phyloP scores from a whole-genome alignment of 2,797 vertebrate species.

The Tachyglossus aculeatus region DNA sequence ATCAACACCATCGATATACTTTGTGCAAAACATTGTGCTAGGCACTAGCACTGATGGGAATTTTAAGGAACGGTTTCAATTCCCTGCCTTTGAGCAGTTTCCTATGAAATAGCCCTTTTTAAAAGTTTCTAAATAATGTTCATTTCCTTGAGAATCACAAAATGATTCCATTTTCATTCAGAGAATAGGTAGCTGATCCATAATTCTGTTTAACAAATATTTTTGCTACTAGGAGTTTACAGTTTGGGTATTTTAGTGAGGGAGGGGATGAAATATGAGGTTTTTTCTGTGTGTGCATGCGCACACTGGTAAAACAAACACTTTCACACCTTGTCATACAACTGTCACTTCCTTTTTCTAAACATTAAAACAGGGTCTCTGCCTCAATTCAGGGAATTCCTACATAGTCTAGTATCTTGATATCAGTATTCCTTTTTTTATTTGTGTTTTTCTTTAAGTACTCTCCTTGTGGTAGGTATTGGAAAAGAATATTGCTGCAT shows the following conservation, averaged over 20 bases:
- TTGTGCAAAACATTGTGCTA: too few species aligned
- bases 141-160: background rate
- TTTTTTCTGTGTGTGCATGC: background rate
- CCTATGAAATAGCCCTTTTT: slow-evolving; percentile 14
- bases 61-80: too few species aligned
- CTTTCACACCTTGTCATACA: slow-evolving; percentile 38
- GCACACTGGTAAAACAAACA: slow-evolving; percentile 1
- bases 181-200: slow-evolving; percentile 10
- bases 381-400: slow-evolving; percentile 36
- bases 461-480: background rate
- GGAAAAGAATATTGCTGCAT: background rate
- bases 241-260: background rate
- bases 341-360: slow-evolving; percentile 46
- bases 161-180: slow-evolving; percentile 22
- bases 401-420: slow-evolving; percentile 13
- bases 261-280: background rate
- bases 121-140: slow-evolving; percentile 26
- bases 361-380: slow-evolving; percentile 15
- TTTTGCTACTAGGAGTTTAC: slow-evolving; percentile 5
- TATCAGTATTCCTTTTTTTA: slow-evolving; percentile 37
- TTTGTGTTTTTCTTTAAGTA: slow-evolving; percentile 23
- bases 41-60: too few species aligned
- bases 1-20: too few species aligned
- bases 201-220: slow-evolving; percentile 6
- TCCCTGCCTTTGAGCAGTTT: too few species aligned